phyloP scores from a whole-genome alignment of 2,888 invertebrate species.

The Apodemia duryi region DNA sequence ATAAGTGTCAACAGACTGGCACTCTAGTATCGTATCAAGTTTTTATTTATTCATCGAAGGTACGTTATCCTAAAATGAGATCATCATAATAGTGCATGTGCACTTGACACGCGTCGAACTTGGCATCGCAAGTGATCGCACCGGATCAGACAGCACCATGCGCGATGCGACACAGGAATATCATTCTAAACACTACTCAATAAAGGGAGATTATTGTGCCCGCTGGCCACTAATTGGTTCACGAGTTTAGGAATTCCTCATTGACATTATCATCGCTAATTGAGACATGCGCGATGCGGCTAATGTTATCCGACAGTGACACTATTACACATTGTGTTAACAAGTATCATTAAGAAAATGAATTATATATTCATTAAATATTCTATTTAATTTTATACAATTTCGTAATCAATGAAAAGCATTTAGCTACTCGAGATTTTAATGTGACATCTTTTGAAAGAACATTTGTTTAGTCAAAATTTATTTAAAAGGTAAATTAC shows the following conservation, averaged over 20 bases:
- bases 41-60: background rate
- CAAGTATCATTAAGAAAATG: background rate
- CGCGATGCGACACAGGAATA: background rate
- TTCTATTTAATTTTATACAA: too few relatives aligned
- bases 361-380: too few relatives aligned
- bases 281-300: slow-evolving; percentile 6
- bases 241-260: slow-evolving; percentile 7
- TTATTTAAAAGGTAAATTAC: too few relatives aligned
- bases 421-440: too few relatives aligned
- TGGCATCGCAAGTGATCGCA: slow-evolving; percentile 21
- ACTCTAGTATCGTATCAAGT: too few relatives aligned
- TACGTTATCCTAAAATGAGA: slow-evolving; percentile 1
- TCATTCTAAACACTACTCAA: background rate
- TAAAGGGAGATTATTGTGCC: background rate
- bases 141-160: background rate
- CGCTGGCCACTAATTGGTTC: background rate
- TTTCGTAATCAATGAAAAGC: too few relatives aligned
- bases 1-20: too few relatives aligned
- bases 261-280: slow-evolving; percentile 11
- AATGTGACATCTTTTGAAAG: too few relatives aligned
- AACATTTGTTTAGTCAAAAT: too few relatives aligned
- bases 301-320: background rate
- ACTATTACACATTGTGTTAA: background rate
- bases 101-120: slow-evolving; percentile 43
- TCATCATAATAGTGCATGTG: slow-evolving; percentile 27